A percentile compares a stretch with the other conserved stretches of the same genome.
Evolutionary conservation across 2,888 invertebrate genomes (phyloP).

Genomic region (Abscondita cerata): DNA sequence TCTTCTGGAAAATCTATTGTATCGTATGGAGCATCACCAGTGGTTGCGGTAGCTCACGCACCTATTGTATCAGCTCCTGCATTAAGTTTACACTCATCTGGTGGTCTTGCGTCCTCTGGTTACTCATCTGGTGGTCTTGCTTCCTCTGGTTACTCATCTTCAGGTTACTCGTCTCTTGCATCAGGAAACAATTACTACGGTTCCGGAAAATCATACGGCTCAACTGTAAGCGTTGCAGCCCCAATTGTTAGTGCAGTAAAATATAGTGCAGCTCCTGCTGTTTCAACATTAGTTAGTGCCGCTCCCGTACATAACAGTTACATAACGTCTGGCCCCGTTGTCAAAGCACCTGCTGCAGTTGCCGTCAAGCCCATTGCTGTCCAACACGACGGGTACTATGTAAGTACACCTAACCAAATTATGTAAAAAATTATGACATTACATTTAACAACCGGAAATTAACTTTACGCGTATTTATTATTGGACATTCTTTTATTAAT

Average conservation of each 20-base stretch:
- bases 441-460: slow-evolving; percentile 14
- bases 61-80: not conserved
- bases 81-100: slow-evolving; percentile 1
- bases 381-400: slow-evolving; percentile 38
- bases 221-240: slow-evolving; percentile 23
- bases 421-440: slow-evolving; percentile 34
- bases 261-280: slow-evolving; percentile 35
- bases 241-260: slow-evolving; percentile 32
- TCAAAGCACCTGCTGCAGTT: slow-evolving; percentile 23
- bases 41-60: slow-evolving; percentile 46
- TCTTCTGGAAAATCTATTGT: slow-evolving; percentile 54
- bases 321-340: slow-evolving; percentile 27
- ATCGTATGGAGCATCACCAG: slow-evolving; percentile 54
- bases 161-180: not conserved
- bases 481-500: not conserved
- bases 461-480: slow-evolving; percentile 15
- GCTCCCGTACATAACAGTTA: slow-evolving; percentile 21
- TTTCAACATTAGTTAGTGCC: slow-evolving; percentile 32
- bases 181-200: slow-evolving; percentile 52
- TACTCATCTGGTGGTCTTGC: slow-evolving; percentile 1
- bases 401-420: slow-evolving; percentile 32
- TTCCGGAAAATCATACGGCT: slow-evolving; percentile 53
- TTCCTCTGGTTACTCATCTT: not conserved
- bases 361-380: slow-evolving; percentile 32
- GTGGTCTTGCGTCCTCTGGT: not conserved